Conservation (phyloP, 2,113 vertebrate species). For the Eretmochelys imbricata region DNA sequence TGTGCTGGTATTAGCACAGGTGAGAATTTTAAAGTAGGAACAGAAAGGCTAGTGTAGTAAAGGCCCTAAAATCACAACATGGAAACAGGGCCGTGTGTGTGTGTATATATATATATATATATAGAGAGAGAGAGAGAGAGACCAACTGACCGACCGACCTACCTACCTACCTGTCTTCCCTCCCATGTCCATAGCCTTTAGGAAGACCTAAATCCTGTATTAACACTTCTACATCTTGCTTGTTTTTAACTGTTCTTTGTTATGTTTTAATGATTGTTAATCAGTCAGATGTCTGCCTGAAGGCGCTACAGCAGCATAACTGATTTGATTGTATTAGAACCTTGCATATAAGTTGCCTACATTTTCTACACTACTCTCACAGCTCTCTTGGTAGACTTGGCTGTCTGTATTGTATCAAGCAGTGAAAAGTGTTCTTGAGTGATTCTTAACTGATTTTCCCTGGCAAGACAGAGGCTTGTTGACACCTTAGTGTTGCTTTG, state of each 20-base stretch:
- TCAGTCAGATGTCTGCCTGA: not conserved
- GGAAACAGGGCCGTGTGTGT: not conserved
- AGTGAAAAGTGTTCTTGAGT: not conserved
- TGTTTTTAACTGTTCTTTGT: not conserved
- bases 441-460: not conserved
- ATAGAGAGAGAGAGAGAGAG: no score
- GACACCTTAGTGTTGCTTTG: not conserved
- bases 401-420: fast-evolving
- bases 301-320: not conserved
- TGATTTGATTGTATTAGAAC: not conserved
- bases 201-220: fast-evolving
- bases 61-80: not conserved
- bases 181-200: not conserved
- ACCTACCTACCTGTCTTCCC: not conserved
- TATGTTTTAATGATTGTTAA: not conserved
- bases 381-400: not conserved
- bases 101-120: not conserved
- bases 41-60: not conserved
- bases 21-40: not conserved
- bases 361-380: not conserved
- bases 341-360: not conserved
- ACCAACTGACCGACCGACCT: no score
- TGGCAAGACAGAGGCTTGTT: not conserved
- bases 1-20: not conserved
- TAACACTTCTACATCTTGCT: not conserved